These are phyloP conservation scores for Macropodus opercularis DNA, from an alignment of 2,797 vertebrate genomes.

Conservation along the genomic window DNA sequence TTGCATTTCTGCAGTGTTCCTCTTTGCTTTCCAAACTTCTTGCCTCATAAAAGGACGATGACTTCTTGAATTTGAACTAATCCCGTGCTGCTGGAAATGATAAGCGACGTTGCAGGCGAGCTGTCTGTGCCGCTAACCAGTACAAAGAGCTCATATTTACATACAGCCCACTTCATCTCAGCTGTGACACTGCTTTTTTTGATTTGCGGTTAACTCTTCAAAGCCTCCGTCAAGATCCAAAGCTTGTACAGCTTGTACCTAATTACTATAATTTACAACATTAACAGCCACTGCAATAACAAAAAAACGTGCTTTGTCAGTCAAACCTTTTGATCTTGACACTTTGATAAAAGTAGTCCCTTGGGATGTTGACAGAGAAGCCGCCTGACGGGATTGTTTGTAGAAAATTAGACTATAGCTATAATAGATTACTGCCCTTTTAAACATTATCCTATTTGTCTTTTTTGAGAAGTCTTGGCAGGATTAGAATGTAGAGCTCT, in stretches of 20 bases:
- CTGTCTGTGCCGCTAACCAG: slow-evolving; percentile 42
- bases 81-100: slow-evolving; percentile 56
- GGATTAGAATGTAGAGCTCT: slow-evolving; percentile 61
- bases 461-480: slow-evolving; percentile 63
- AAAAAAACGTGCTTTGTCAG: slow-evolving; percentile 74
- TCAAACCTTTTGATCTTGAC: slow-evolving; percentile 84
- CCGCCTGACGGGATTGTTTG: slow-evolving; percentile 77
- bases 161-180: slow-evolving; percentile 74
- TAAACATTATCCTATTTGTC: slow-evolving; percentile 71
- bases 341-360: slow-evolving; percentile 82
- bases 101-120: slow-evolving; percentile 56
- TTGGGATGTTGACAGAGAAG: slow-evolving; percentile 79
- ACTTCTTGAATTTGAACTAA: slow-evolving; percentile 61
- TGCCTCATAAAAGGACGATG: too few species aligned
- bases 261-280: slow-evolving; percentile 82
- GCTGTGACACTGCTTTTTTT: slow-evolving; percentile 61
- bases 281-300: slow-evolving; percentile 76
- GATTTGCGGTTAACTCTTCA: slow-evolving; percentile 76
- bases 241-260: slow-evolving; percentile 78
- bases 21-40: not conserved
- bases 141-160: slow-evolving; percentile 73
- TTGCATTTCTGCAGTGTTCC: too few species aligned
- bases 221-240: slow-evolving; percentile 85
- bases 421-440: slow-evolving; percentile 76
- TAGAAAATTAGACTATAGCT: too few species aligned